These are phyloP conservation scores for Sesamia inferens DNA, from an alignment of 2,888 invertebrate genomes.

Conservation along the genomic window DNA sequence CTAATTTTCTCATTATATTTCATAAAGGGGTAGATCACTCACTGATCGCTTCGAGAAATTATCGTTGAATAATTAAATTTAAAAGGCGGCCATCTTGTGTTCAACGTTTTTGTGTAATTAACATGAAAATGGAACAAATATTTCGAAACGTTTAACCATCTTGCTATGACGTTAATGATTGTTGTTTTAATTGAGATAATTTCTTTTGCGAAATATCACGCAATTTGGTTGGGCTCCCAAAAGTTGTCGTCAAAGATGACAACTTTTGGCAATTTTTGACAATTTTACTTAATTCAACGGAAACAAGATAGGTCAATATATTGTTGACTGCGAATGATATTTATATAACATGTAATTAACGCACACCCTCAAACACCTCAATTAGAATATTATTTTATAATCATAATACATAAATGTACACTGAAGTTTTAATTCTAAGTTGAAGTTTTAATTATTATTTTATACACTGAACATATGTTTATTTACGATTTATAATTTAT, in stretches of 20 bases:
- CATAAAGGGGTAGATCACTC: conserved; percentile 54
- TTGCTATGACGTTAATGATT: conserved; percentile 29
- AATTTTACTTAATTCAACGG: background rate
- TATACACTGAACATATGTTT: too few species aligned
- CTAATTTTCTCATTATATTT: conserved; percentile 61
- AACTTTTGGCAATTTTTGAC: too few species aligned
- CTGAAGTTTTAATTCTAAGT: too few species aligned
- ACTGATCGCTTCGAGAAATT: conserved; percentile 53
- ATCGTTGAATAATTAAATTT: conserved; percentile 57
- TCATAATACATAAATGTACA: too few species aligned
- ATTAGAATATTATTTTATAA: too few species aligned
- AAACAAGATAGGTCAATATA: too few species aligned
- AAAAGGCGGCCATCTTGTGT: conserved; percentile 31
- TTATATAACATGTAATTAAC: background rate
- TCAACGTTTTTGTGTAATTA: conserved; percentile 31
- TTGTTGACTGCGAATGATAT: background rate
- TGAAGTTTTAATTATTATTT: too few species aligned
- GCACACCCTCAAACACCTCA: too few species aligned
- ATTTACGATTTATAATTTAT: too few species aligned
- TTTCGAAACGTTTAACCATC: conserved; percentile 45
- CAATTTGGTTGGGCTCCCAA: background rate
- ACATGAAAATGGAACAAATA: conserved; percentile 25
- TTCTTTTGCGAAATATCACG: conserved; percentile 37
- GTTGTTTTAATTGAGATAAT: conserved; percentile 45
- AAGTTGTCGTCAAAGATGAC: background rate